Evolutionary conservation across 1,140 invertebrate genomes (phyloP).

Genomic region (Zaprionus inermis): DNA sequence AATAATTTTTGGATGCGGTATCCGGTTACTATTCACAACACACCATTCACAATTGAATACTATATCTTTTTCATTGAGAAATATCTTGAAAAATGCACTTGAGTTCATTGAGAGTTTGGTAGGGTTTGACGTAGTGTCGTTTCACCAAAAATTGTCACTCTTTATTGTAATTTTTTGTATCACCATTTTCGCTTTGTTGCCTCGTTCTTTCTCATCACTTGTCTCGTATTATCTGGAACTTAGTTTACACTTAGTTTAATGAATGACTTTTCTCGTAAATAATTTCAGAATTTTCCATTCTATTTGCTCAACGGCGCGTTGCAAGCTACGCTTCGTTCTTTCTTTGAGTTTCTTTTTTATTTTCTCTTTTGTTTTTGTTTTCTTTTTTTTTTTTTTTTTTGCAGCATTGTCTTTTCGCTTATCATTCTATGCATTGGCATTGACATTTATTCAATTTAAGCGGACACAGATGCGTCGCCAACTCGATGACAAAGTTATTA

Average conservation of each 20-base stretch:
- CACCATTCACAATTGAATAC: too few relatives aligned
- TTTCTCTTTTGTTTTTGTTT: background rate
- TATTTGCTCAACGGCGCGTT: constrained; percentile 30
- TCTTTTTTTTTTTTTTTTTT: background rate
- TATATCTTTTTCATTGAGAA: too few relatives aligned
- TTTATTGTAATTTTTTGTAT: background rate
- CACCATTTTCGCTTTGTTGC: background rate
- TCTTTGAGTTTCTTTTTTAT: background rate
- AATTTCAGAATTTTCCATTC: constrained; percentile 21
- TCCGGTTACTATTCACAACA: too few relatives aligned
- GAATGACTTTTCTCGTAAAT: constrained; percentile 24
- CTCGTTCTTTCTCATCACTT: background rate
- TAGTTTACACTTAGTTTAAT: background rate
- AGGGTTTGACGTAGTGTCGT: too few relatives aligned
- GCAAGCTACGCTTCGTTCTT: constrained; percentile 20
- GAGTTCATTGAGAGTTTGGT: too few relatives aligned
- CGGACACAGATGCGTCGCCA: constrained; percentile 41
- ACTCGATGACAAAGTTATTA: constrained; percentile 55
- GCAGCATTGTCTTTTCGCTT: constrained; percentile 2
- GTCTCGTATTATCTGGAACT: constrained; percentile 1
- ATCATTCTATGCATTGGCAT: constrained; percentile 22
- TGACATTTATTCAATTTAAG: constrained; percentile 32
- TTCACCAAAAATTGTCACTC: background rate
- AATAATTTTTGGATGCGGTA: too few relatives aligned
- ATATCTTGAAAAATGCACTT: too few relatives aligned